phyloP scores from a whole-genome alignment of 2,888 invertebrate genomes.

The Margaritifera margaritifera region DNA sequence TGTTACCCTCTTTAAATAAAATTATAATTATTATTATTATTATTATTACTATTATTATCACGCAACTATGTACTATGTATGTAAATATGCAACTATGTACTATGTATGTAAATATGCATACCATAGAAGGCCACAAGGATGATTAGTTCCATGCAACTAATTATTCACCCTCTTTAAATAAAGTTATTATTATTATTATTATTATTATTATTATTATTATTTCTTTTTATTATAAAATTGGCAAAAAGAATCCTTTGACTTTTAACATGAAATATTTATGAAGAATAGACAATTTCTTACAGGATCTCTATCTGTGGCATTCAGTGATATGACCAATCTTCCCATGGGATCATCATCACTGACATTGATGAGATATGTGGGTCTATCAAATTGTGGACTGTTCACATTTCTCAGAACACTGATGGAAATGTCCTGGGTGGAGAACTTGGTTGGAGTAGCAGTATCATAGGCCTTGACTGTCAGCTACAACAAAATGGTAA shows the following conservation, averaged over 20 bases:
- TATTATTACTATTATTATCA: no score
- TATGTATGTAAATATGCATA: no score
- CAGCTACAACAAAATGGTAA: slow-evolving; percentile 39
- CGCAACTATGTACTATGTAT: no score
- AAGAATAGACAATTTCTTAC: slow-evolving; percentile 40
- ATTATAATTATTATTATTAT: no score
- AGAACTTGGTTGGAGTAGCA: slow-evolving; percentile 51
- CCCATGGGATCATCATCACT: slow-evolving; percentile 54
- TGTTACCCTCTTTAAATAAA: no score
- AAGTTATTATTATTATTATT: no score
- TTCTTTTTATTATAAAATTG: no score
- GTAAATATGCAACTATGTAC: no score
- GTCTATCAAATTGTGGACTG: slow-evolving; percentile 44
- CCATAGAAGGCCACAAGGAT: no score
- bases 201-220: no score
- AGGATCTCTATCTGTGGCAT: slow-evolving; percentile 61
- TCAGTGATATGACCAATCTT: slow-evolving; percentile 45
- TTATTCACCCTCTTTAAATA: no score
- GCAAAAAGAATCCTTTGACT: neutral
- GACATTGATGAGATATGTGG: slow-evolving; percentile 35
- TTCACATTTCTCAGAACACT: slow-evolving; percentile 62
- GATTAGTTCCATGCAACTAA: no score
- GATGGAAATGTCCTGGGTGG: slow-evolving; percentile 49
- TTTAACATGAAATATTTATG: neutral
- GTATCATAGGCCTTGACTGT: slow-evolving; percentile 61